Conservation (phyloP, 1,140 invertebrate species). For the Stegodyphus dumicola region DNA sequence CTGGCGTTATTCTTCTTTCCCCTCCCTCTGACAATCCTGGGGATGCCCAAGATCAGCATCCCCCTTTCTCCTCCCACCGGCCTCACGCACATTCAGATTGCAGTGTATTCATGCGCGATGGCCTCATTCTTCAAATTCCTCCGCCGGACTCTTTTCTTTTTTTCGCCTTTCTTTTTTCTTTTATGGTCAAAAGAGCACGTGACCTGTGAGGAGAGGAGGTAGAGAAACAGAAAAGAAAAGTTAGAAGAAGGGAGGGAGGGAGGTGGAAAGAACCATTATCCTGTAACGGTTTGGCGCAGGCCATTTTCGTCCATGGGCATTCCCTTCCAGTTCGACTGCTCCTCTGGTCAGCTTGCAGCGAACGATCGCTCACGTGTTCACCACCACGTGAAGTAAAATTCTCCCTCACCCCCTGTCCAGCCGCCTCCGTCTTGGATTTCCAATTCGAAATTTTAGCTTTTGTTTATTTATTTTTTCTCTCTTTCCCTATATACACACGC, state of each 20-base stretch:
- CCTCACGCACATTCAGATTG: conserved; percentile 47
- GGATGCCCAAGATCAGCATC: conserved; percentile 54
- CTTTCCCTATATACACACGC: background rate
- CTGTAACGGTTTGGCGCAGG: conserved; percentile 54
- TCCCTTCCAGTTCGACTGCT: conserved; percentile 44
- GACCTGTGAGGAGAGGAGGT: conserved; percentile 24
- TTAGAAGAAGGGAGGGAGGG: background rate
- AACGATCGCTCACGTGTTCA: conserved; percentile 56
- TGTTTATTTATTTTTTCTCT: conserved; percentile 22
- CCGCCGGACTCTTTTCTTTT: conserved; percentile 34
- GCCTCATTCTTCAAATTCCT: conserved; percentile 58
- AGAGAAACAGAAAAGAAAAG: conserved; percentile 7
- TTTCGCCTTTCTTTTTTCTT: background rate
- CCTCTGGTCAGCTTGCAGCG: conserved; percentile 51
- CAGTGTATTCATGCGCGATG: conserved; percentile 56
- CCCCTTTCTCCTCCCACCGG: conserved; percentile 4
- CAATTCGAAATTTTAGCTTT: conserved; percentile 42
- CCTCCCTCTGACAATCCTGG: conserved; percentile 30
- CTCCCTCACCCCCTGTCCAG: conserved; percentile 1
- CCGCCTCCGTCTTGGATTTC: conserved; percentile 12
- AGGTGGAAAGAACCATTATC: conserved; percentile 29
- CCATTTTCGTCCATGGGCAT: conserved; percentile 39
- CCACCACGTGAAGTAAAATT: conserved; percentile 57
- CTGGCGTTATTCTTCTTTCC: conserved; percentile 9
- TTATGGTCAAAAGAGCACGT: conserved; percentile 57